Percentiles rank a stretch among this genome's conserved stretches.
These are phyloP conservation scores for Paramisgurnus dabryanus DNA, from an alignment of 2,113 vertebrate genomes.

Conservation along the genomic window DNA sequence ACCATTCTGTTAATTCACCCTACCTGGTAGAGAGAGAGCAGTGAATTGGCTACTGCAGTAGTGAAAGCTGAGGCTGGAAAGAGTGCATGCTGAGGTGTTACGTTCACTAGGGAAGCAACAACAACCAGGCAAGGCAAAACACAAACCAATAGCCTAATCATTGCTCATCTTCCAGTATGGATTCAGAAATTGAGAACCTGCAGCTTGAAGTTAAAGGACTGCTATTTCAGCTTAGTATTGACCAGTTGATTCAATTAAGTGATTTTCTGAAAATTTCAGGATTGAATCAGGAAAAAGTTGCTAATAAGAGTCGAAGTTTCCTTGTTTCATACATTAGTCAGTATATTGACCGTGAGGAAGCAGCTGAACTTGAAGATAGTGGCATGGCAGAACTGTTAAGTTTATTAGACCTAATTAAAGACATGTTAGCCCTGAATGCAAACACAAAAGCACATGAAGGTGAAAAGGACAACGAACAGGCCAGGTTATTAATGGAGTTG, in stretches of 20 bases:
- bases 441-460: not conserved
- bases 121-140: too few species aligned
- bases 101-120: too few species aligned
- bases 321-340: constrained; percentile 16
- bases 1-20: not conserved
- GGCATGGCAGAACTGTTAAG: constrained; percentile 12
- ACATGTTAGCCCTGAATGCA: not conserved
- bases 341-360: constrained; percentile 7
- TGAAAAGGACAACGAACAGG: not conserved
- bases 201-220: too few species aligned
- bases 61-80: not conserved
- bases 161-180: too few species aligned
- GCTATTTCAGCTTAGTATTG: not conserved
- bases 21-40: not conserved
- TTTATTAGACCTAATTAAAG: not conserved
- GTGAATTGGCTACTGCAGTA: not conserved
- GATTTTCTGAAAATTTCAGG: constrained; percentile 16
- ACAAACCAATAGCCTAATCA: too few species aligned
- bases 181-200: too few species aligned
- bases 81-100: too few species aligned
- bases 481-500: constrained; percentile 23
- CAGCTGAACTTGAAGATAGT: not conserved
- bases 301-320: not conserved
- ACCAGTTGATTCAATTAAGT: not conserved
- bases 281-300: not conserved